A percentile compares a stretch with the other conserved stretches of the same genome.
phyloP scores from a whole-genome alignment of 1,140 invertebrate genomes.

The Lasioglossum albipes region DNA sequence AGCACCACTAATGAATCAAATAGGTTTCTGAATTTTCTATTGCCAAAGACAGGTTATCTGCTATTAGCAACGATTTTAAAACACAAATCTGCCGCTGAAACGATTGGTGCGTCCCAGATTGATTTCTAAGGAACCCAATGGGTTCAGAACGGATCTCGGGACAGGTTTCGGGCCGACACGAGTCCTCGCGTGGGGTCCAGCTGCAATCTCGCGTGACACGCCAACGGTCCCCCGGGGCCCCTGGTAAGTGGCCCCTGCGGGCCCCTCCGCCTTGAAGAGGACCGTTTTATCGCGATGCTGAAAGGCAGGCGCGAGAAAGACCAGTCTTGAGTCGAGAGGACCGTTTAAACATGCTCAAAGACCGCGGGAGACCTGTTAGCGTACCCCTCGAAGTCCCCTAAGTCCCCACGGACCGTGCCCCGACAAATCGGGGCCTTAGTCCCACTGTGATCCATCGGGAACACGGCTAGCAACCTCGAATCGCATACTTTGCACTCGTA shows the following conservation, averaged over 20 bases:
- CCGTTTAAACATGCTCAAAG: not conserved
- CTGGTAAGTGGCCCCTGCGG: conserved; percentile 32
- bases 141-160: conserved; percentile 32
- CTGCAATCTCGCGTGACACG: conserved; percentile 58
- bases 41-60: too few species aligned
- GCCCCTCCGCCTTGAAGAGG: not conserved
- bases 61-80: too few species aligned
- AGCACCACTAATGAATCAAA: too few species aligned
- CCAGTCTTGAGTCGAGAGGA: not conserved
- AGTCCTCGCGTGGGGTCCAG: conserved; percentile 42
- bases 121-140: conserved; percentile 30
- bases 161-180: conserved; percentile 33
- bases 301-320: not conserved
- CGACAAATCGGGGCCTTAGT: too few species aligned
- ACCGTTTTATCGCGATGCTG: conserved; percentile 22
- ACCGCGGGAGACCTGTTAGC: not conserved
- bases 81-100: too few species aligned
- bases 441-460: too few species aligned
- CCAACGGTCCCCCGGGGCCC: conserved; percentile 20
- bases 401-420: too few species aligned
- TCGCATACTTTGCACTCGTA: too few species aligned
- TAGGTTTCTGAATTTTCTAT: too few species aligned
- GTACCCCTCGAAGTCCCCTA: too few species aligned
- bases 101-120: too few species aligned
- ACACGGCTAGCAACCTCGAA: too few species aligned